Conservation (phyloP, 2,888 invertebrate species). For the Phania funesta region DNA sequence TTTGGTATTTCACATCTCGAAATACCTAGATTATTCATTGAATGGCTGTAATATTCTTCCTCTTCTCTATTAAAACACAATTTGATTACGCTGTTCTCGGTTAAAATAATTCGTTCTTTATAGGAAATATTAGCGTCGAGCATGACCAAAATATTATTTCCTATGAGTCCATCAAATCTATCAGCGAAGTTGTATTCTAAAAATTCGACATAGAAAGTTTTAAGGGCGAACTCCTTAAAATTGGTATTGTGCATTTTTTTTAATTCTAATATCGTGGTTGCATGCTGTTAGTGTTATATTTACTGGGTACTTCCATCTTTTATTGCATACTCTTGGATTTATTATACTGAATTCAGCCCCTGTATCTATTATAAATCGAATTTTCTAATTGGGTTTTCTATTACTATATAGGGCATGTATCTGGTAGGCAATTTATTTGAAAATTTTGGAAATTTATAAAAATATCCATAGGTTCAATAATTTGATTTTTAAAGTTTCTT, state of each 20-base stretch:
- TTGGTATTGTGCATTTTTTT: slow-evolving; percentile 1
- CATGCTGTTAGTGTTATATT: slow-evolving; percentile 10
- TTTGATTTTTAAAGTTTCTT: not conserved
- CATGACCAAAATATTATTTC: slow-evolving; percentile 4
- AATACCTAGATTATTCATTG: slow-evolving; percentile 8
- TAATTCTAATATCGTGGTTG: slow-evolving; percentile 1
- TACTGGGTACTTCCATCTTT: not conserved
- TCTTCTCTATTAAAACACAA: no score
- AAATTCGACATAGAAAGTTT: slow-evolving; percentile 28
- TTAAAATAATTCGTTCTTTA: no score
- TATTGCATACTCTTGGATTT: not conserved
- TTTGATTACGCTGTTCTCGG: not conserved
- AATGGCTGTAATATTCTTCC: no score
- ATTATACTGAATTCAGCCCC: slow-evolving; percentile 1
- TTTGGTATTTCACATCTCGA: not conserved
- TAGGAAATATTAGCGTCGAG: no score
- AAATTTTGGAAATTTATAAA: no score
- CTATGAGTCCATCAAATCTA: no score
- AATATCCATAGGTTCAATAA: no score
- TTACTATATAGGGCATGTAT: no score
- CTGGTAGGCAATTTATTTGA: no score
- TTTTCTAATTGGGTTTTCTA: not conserved
- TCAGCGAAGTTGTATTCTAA: no score
- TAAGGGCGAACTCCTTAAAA: slow-evolving; percentile 23
- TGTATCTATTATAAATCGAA: slow-evolving; percentile 2